Conservation (phyloP, 2,888 invertebrate species). For the Amaurobius ferox region DNA sequence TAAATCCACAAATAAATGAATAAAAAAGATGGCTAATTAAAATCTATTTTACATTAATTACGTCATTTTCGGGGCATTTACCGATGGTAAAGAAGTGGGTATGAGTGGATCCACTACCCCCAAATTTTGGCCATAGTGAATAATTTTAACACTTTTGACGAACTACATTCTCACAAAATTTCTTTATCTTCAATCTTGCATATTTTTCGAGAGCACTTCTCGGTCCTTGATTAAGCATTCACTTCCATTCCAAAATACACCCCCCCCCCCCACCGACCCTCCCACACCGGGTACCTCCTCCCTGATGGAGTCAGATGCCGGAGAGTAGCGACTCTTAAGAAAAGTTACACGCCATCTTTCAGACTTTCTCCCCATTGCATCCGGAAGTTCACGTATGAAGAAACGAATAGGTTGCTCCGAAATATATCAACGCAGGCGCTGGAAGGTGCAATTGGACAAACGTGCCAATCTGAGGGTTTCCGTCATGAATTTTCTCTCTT, state of each 20-base stretch:
- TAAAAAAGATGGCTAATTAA: too few relatives aligned
- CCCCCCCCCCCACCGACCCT: neutral
- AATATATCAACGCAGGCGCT: slow-evolving; percentile 9
- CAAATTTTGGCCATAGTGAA: too few relatives aligned
- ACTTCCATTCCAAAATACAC: slow-evolving; percentile 7
- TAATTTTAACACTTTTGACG: neutral
- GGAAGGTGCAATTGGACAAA: neutral
- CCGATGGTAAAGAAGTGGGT: too few relatives aligned
- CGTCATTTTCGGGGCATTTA: too few relatives aligned
- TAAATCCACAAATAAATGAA: too few relatives aligned
- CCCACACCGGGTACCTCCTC: neutral
- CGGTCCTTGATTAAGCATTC: slow-evolving; percentile 4
- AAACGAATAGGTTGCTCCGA: slow-evolving; percentile 1
- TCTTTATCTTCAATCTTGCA: neutral
- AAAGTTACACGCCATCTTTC: slow-evolving; percentile 14
- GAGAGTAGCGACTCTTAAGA: slow-evolving; percentile 4
- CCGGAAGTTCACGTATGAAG: slow-evolving; percentile 8
- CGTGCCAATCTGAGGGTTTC: slow-evolving; percentile 8
- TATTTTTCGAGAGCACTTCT: neutral
- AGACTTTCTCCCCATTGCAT: slow-evolving; percentile 15
- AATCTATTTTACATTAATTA: too few relatives aligned
- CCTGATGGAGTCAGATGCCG: neutral
- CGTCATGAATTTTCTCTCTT: neutral
- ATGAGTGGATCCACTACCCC: too few relatives aligned
- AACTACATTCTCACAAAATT: neutral